These are phyloP conservation scores for Tachystola acroxantha DNA, from an alignment of 2,888 invertebrate species.

Conservation along the genomic window DNA sequence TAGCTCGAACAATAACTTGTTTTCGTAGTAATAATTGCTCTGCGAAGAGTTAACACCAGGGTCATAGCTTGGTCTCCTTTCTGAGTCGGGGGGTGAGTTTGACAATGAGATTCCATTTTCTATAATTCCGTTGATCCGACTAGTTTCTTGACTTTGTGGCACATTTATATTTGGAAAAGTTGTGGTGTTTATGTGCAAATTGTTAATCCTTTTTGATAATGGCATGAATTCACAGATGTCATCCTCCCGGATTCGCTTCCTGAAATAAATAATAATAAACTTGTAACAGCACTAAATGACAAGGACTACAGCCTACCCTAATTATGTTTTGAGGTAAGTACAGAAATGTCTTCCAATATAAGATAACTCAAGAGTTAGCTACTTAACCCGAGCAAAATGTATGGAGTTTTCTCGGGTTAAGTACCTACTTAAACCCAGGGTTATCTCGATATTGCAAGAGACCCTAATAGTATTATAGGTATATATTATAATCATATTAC, in stretches of 20 bases:
- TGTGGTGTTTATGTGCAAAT: constrained; percentile 89
- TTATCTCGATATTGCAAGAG: no score
- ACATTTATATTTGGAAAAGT: constrained; percentile 44
- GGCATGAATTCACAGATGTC: constrained; percentile 91
- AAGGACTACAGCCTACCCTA: no score
- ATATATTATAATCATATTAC: no score
- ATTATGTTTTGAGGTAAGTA: no score
- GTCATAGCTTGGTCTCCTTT: constrained; percentile 78
- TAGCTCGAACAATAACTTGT: constrained; percentile 91
- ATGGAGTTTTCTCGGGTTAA: no score
- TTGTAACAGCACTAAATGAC: background rate
- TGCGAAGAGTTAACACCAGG: constrained; percentile 87
- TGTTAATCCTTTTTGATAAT: constrained; percentile 93
- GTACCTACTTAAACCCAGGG: no score
- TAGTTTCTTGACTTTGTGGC: constrained; percentile 43
- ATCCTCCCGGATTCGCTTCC: constrained; percentile 88
- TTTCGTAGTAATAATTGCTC: constrained; percentile 93
- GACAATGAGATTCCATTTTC: constrained; percentile 54
- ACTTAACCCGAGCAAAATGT: no score
- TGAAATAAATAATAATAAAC: constrained; percentile 34
- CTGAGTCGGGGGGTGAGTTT: constrained; percentile 47
- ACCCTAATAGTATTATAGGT: no score
- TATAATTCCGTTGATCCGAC: constrained; percentile 46
- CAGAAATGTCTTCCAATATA: no score
- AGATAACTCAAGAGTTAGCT: no score